A percentile compares a stretch with the other conserved stretches of the same genome.
phyloP scores from a whole-genome alignment of 2,113 vertebrate genomes.

The Morone chrysops region DNA sequence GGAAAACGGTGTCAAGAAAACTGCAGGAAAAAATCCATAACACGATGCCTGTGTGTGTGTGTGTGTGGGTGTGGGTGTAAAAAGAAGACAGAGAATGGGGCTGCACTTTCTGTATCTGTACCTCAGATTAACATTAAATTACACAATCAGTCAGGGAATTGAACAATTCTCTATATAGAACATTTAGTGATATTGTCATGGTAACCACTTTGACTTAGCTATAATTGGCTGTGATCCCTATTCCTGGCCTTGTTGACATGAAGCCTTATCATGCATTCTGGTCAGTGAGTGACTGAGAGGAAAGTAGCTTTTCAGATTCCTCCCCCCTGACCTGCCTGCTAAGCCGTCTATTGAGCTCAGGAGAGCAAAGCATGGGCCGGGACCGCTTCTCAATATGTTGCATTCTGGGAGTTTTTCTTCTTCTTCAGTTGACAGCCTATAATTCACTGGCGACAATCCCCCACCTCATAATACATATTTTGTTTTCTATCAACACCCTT shows the following conservation, averaged over 20 bases:
- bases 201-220: slow-evolving; percentile 87
- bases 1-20: slow-evolving; percentile 58
- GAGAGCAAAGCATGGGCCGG: slow-evolving; percentile 74
- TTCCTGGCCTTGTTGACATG: slow-evolving; percentile 89
- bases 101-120: slow-evolving; percentile 50
- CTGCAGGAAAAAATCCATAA: slow-evolving; percentile 64
- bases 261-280: slow-evolving; percentile 90
- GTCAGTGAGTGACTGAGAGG: slow-evolving; percentile 88
- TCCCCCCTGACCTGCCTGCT: slow-evolving; percentile 85
- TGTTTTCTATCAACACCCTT: slow-evolving; percentile 77
- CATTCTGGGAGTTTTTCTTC: slow-evolving; percentile 71
- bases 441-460: slow-evolving; percentile 77
- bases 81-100: neutral
- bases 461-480: slow-evolving; percentile 81
- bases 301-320: slow-evolving; percentile 86
- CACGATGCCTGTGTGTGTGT: slow-evolving; percentile 15
- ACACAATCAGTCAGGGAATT: slow-evolving; percentile 84
- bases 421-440: slow-evolving; percentile 66
- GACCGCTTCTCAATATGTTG: slow-evolving; percentile 64
- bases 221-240: slow-evolving; percentile 90
- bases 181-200: slow-evolving; percentile 88
- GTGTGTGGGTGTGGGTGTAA: neutral
- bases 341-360: slow-evolving; percentile 82
- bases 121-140: slow-evolving; percentile 86
- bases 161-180: slow-evolving; percentile 91